These are phyloP conservation scores for Cyaniris semiargus DNA, from an alignment of 2,888 invertebrate genomes.

Conservation along the genomic window DNA sequence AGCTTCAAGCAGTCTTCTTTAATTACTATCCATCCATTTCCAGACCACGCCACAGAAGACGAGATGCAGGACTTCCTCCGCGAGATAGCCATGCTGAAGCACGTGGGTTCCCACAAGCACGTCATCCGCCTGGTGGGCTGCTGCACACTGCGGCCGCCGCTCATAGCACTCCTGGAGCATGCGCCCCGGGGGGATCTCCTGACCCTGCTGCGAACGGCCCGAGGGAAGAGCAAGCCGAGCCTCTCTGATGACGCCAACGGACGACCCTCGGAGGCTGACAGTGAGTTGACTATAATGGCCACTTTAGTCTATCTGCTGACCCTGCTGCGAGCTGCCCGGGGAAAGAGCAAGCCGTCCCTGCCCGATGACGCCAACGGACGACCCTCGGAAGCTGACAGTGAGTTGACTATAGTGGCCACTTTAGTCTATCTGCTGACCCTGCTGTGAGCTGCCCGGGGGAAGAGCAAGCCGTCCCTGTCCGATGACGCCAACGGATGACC, in stretches of 20 bases:
- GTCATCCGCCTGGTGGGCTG: conserved; percentile 88
- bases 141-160: conserved; percentile 84
- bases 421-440: conserved; percentile 85
- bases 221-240: conserved; percentile 62
- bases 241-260: conserved; percentile 57
- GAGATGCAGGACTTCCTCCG: conserved; percentile 85
- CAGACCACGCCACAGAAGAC: conserved; percentile 80
- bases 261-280: conserved; percentile 80
- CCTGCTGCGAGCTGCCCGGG: no score
- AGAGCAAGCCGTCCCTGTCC: conserved; percentile 61
- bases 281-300: no score
- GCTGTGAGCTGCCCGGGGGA: conserved; percentile 74
- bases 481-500: conserved; percentile 61
- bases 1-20: no score
- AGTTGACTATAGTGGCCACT: no score
- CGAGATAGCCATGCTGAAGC: conserved; percentile 89
- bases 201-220: conserved; percentile 78
- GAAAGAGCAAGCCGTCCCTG: no score
- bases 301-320: no score
- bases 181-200: conserved; percentile 89
- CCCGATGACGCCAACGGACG: no score
- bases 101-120: conserved; percentile 87
- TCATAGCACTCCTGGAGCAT: conserved; percentile 88
- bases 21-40: conserved; percentile 2
- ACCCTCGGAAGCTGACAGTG: no score